Conservation (phyloP, 2,113 vertebrate genomes). For the Boulengeromyrus knoepffleri region DNA sequence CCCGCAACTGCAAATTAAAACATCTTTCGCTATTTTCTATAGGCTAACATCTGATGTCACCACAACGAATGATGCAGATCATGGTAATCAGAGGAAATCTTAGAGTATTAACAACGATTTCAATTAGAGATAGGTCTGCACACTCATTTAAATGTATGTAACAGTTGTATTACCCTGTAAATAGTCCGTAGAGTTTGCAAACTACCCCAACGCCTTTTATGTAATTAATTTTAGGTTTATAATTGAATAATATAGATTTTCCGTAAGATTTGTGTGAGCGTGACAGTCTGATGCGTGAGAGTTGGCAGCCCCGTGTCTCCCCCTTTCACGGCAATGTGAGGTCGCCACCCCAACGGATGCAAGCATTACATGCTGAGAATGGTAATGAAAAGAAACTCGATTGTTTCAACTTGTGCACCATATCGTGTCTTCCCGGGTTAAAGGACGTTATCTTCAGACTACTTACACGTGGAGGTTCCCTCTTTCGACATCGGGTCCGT, state of each 20-base stretch:
- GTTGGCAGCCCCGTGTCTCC: not conserved
- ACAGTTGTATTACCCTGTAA: not conserved
- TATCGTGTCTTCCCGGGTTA: not conserved
- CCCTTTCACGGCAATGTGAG: not conserved
- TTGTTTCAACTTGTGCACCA: not conserved
- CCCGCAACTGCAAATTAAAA: not conserved
- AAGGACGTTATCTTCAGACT: not conserved
- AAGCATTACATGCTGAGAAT: not conserved
- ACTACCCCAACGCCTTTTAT: not conserved
- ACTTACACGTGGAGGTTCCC: slow-evolving; percentile 58
- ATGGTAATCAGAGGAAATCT: not conserved
- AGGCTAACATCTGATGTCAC: not conserved
- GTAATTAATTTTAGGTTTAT: not conserved
- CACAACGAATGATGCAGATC: not conserved
- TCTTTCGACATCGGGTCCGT: slow-evolving; percentile 39
- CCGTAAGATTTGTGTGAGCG: not conserved
- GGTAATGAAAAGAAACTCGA: not conserved
- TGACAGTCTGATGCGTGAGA: not conserved
- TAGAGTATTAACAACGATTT: not conserved
- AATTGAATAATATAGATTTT: not conserved
- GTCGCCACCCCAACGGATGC: not conserved
- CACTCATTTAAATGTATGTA: not conserved
- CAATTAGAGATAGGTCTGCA: not conserved
- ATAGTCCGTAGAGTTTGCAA: not conserved
- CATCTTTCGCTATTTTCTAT: not conserved